Conservation (phyloP, 2,113 vertebrate genomes). For the Ramphastos sulfuratus region DNA sequence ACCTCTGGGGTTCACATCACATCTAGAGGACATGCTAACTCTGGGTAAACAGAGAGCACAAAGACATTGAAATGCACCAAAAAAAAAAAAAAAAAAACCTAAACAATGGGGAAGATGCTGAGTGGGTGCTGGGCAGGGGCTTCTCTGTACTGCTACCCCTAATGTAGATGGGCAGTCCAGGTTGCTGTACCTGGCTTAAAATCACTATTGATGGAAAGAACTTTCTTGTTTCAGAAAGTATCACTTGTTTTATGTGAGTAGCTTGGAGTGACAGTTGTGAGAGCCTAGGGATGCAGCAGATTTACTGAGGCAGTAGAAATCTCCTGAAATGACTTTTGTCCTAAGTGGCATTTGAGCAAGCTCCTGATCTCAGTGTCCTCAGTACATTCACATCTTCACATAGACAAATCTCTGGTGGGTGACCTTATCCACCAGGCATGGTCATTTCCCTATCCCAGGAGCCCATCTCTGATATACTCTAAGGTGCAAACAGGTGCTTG, state of each 20-base stretch:
- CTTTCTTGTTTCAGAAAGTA: background rate
- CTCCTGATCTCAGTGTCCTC: background rate
- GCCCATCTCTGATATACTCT: background rate
- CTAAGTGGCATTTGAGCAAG: background rate
- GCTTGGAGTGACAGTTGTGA: background rate
- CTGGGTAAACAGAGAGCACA: background rate
- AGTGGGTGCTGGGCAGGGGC: background rate
- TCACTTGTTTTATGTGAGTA: background rate
- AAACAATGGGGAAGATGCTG: background rate
- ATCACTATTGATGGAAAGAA: background rate
- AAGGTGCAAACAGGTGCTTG: background rate
- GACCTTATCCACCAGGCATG: background rate
- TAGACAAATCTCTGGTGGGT: background rate
- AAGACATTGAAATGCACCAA: background rate
- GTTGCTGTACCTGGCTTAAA: background rate
- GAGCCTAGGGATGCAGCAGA: background rate
- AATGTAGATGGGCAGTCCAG: background rate
- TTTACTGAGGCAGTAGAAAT: background rate
- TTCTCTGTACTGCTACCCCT: background rate
- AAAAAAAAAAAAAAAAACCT: no score
- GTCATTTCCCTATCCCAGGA: background rate
- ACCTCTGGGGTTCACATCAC: background rate
- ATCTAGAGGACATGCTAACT: background rate
- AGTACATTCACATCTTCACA: fast-evolving
- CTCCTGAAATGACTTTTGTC: slow-evolving; percentile 1